Percentiles rank a stretch among this genome's conserved stretches.
Conservation (phyloP, 2,113 vertebrate genomes). For the Anolis sagrei region DNA sequence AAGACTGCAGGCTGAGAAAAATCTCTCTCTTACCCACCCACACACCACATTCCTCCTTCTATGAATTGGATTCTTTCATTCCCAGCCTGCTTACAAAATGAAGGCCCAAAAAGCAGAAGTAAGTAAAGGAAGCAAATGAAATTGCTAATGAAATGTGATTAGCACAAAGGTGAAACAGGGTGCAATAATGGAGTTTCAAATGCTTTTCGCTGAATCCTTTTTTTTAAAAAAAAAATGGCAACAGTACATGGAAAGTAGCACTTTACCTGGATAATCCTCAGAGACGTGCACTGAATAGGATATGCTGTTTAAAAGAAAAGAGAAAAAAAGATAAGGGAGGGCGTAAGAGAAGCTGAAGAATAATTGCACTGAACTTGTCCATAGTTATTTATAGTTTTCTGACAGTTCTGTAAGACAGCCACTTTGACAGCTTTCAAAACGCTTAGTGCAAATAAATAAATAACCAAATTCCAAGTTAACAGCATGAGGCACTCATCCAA, state of each 20-base stretch:
- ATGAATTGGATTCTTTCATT: slow-evolving; percentile 42
- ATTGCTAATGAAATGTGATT: slow-evolving; percentile 29
- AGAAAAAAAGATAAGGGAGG: slow-evolving; percentile 42
- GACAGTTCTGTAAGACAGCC: slow-evolving; percentile 12
- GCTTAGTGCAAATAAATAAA: background rate
- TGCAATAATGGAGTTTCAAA: slow-evolving; percentile 36
- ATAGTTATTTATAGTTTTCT: slow-evolving; percentile 53
- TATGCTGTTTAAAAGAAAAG: slow-evolving; percentile 76
- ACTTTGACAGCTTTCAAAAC: slow-evolving; percentile 57
- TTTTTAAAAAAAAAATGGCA: background rate
- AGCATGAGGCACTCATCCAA: slow-evolving; percentile 4
- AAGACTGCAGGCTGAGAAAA: background rate
- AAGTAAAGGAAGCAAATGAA: slow-evolving; percentile 12
- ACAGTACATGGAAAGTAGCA: slow-evolving; percentile 38
- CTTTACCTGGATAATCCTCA: slow-evolving; percentile 91
- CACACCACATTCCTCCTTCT: background rate
- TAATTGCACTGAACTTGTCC: slow-evolving; percentile 37
- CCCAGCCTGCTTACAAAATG: slow-evolving; percentile 44
- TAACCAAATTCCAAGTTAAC: background rate
- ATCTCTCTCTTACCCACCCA: background rate
- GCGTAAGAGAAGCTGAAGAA: slow-evolving; percentile 18
- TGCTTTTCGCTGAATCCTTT: slow-evolving; percentile 18
- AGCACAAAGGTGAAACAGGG: slow-evolving; percentile 41
- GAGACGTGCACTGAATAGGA: slow-evolving; percentile 90
- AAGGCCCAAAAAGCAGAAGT: slow-evolving; percentile 19